phyloP scores from a whole-genome alignment of 2,113 vertebrate species.

The Excalfactoria chinensis region DNA sequence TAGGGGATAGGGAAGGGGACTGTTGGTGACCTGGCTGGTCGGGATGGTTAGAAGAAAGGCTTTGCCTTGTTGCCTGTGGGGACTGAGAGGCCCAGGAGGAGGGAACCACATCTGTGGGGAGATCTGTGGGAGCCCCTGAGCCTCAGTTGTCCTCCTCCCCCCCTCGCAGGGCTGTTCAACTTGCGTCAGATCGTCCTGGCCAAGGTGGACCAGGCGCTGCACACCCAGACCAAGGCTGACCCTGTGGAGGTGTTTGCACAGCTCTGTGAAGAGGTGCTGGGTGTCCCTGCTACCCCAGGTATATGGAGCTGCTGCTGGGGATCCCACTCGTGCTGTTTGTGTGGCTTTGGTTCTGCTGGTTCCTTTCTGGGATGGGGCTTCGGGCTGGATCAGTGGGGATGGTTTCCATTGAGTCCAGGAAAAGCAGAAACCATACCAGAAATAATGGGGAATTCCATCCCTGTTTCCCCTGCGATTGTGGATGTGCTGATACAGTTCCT shows the following conservation, averaged over 20 bases:
- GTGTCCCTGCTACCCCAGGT: constrained; percentile 91
- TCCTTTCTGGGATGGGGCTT: not conserved
- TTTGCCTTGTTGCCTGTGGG: rapidly evolving
- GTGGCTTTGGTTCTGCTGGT: not conserved
- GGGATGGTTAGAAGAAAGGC: not conserved
- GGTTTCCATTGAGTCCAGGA: not conserved
- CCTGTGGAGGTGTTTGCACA: constrained; percentile 87
- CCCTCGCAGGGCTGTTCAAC: constrained; percentile 90
- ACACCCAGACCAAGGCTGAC: constrained; percentile 84
- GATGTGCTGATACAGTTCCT: not conserved
- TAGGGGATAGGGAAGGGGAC: rapidly evolving
- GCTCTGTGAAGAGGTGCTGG: constrained; percentile 88
- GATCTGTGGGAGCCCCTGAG: rapidly evolving
- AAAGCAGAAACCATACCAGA: not conserved
- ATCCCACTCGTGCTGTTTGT: not conserved
- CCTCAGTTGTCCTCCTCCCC: not conserved
- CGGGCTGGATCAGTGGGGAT: rapidly evolving
- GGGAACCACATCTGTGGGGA: not conserved
- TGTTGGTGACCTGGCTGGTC: not conserved
- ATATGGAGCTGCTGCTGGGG: rapidly evolving
- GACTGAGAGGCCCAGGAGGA: rapidly evolving
- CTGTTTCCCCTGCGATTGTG: not conserved
- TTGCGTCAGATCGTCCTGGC: constrained; percentile 95
- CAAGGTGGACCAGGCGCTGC: constrained; percentile 93
- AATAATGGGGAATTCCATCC: not conserved